A percentile compares a stretch with the other conserved stretches of the same genome.
Conservation (phyloP, 2,113 vertebrate species). For the Petroica traversi region DNA sequence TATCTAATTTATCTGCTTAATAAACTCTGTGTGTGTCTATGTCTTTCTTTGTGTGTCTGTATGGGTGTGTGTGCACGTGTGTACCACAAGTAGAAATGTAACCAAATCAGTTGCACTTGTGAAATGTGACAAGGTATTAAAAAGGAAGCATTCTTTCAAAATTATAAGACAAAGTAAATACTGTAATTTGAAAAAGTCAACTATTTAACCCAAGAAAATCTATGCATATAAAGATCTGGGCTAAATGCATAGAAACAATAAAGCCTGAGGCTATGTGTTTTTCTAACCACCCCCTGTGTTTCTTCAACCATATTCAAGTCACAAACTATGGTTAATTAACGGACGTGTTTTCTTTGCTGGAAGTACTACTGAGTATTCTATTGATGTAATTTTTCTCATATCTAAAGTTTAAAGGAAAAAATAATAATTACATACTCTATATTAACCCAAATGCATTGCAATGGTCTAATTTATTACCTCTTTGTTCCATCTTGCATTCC, state of each 20-base stretch:
- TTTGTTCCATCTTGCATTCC: not conserved
- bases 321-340: constrained; percentile 44
- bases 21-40: not conserved
- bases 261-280: not conserved
- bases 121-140: not conserved
- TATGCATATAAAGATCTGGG: not conserved
- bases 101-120: not conserved
- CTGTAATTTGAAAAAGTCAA: not conserved
- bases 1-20: not conserved
- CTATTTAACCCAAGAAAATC: not conserved
- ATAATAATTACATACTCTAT: not conserved
- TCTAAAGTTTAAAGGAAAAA: not conserved
- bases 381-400: not conserved
- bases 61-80: not conserved
- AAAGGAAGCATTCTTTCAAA: not conserved
- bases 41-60: no score
- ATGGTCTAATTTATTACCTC: not conserved
- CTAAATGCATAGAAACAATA: not conserved
- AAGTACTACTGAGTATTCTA: constrained; percentile 19
- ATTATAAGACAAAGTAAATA: not conserved
- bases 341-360: constrained; percentile 9
- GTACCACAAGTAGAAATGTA: not conserved
- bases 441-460: not conserved
- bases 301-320: constrained; percentile 22
- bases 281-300: not conserved